Base-by-base conservation (phyloP, 2,113 vertebrate genomes). In the Podarcis cretensis region DNA sequence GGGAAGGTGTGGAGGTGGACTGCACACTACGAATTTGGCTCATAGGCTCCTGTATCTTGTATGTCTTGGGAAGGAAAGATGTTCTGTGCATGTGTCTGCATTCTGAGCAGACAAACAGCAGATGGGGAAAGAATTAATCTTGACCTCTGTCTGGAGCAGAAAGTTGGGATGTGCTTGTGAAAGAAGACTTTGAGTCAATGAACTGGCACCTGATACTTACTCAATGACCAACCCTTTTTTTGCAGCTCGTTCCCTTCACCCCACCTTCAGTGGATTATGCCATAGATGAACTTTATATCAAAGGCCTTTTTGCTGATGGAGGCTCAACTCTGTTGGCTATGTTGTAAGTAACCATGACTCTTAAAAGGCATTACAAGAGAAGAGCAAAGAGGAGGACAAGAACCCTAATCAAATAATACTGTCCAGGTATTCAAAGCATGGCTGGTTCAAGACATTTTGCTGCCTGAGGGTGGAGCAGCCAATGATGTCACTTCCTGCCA, bases 191-290 rank as follows among this genome's bases (percentile, higher is more conserved):
- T 4, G 23, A 32, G 12, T 10, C 43, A 14, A 16, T 40, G 0
- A 57, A n/a, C 83, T 84, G 37, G 37, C 37, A 83, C 1, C 68
- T 54, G 59, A 63, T 30, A 32, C n/a, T 76, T 13, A 1, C 23
- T 85, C n/a, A 75, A 6, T 65, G 12, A 77, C 43, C 86, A 48
- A 86, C 84, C 37, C 91, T 80, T 92, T 92, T 85, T 82, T 69
- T 90, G 57, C 94, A 99, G 99, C 86, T 99, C 86, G 94, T 99
- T 89, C 97, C 96, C 4, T 99, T 98, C 95, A 84, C 87, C 79
- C 98, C 97, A 3, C 94, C 93, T 32, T 95, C 90, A 74, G 21
- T 98, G 3, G 30, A 65, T 21, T 32, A 95, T 0, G 92, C 83
- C 66, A 6, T 97, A 35, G 71, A 81, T 79, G 97, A 96, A 2